A percentile compares a stretch with the other conserved stretches of the same genome.
phyloP scores from a whole-genome alignment of 2,888 invertebrate species.

The Hypsopygia costalis region DNA sequence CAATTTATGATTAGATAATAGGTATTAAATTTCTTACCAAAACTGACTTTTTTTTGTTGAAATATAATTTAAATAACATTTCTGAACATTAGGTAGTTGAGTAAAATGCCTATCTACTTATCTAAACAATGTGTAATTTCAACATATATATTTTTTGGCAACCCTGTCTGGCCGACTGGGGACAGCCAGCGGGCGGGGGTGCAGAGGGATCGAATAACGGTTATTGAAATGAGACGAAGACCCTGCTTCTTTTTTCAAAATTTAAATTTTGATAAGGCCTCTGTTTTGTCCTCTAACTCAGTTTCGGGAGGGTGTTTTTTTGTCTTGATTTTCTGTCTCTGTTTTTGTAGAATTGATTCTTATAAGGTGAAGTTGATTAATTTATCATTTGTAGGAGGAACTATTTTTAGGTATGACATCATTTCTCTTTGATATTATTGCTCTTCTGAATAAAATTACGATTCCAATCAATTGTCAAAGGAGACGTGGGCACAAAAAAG shows the following conservation, averaged over 20 bases:
- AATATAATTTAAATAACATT: too few species aligned
- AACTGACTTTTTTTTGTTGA: too few species aligned
- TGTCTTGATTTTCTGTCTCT: slow-evolving; percentile 57
- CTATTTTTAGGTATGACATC: slow-evolving; percentile 6
- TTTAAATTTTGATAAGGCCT: slow-evolving; percentile 80
- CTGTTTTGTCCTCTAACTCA: slow-evolving; percentile 72
- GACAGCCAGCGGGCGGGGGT: slow-evolving; percentile 29
- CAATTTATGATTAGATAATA: too few species aligned
- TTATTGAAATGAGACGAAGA: slow-evolving; percentile 78
- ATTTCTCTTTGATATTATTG: slow-evolving; percentile 2
- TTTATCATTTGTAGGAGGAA: slow-evolving; percentile 15
- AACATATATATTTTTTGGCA: too few species aligned
- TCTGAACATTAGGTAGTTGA: too few species aligned
- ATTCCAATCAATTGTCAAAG: slow-evolving; percentile 5
- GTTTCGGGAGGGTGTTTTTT: slow-evolving; percentile 64
- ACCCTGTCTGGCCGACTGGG: slow-evolving; percentile 28
- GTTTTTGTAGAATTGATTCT: slow-evolving; percentile 45
- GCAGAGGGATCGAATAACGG: slow-evolving; percentile 66
- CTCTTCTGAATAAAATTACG: neutral
- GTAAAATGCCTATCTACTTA: too few species aligned
- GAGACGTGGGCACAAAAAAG: neutral
- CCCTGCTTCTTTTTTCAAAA: slow-evolving; percentile 73
- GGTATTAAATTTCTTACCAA: too few species aligned
- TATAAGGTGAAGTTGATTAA: slow-evolving; percentile 13
- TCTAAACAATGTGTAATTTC: too few species aligned